Conservation (phyloP, 92 coral and sea anemone species). For the Metridium senile region DNA sequence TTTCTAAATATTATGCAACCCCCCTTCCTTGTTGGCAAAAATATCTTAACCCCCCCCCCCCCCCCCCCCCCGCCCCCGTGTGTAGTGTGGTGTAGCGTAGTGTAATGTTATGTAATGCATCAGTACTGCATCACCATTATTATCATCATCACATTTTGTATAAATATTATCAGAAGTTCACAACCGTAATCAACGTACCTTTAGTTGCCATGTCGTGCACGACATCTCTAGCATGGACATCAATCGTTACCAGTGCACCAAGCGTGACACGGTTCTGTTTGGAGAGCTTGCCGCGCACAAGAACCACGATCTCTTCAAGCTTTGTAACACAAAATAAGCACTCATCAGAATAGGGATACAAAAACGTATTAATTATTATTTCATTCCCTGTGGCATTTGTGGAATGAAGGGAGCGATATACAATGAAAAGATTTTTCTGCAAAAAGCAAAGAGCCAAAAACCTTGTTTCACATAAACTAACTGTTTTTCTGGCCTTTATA, state of each 20-base stretch:
- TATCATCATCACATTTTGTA: background rate
- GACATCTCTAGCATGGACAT: conserved; percentile 99
- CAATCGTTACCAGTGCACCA: conserved; percentile 96
- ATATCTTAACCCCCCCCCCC: too few species aligned
- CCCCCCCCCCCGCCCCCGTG: too few species aligned
- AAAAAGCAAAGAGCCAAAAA: too few species aligned
- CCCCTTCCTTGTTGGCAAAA: too few species aligned
- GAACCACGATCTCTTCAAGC: conserved; percentile 93
- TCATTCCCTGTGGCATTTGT: too few species aligned
- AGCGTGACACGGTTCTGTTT: conserved; percentile 96
- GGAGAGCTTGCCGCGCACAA: conserved; percentile 98
- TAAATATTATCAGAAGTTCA: background rate
- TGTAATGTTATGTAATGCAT: too few species aligned
- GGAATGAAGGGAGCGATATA: background rate
- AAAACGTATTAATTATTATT: background rate
- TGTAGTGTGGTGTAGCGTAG: too few species aligned
- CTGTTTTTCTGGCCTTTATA: too few species aligned
- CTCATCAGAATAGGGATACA: background rate
- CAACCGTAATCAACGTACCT: conserved; percentile 66
- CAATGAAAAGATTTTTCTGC: too few species aligned
- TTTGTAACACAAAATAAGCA: conserved; percentile 13
- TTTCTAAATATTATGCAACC: too few species aligned
- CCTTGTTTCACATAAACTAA: too few species aligned
- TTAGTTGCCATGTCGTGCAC: conserved; percentile 88
- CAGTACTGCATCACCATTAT: background rate